Evolutionary conservation across 2,888 invertebrate species (phyloP), one percentile per base, ranked within the genome.

Genomic region (Dryobotodes eremita): DNA sequence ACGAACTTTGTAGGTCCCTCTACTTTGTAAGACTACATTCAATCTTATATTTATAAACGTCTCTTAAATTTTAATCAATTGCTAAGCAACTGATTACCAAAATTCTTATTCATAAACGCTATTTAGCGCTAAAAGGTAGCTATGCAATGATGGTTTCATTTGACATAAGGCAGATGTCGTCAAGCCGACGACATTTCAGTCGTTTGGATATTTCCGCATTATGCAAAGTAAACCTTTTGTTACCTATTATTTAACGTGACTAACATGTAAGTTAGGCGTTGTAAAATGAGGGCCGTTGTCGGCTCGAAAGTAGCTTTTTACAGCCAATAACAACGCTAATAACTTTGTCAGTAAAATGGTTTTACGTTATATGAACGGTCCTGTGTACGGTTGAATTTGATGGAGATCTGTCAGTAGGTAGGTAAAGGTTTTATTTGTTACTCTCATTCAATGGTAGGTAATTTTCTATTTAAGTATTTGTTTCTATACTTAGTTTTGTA

Each of bases 241-340:
- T 8, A 36, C 57, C 13, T n/a, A n/a, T 1, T 2, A 31, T 31
- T 26, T 53, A 20, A 10, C 26, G 31, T 42, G 57, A 2, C 57
- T 62, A 17, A 70, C 86, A 85, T 84, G 81, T 82, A 83, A 86
- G 83, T 83, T 77, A 82, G 81, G 77, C 73, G 83, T 79, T 91
- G 89, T 92, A 91, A 93, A 92, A 92, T 90, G 88, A 79, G 80
- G 83, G 88, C 85, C 86, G 88, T 90, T 90, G 89, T 89, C 90
- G 87, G 89, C 89, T 89, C 86, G 80, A 90, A 87, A 89, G 88
- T 88, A 91, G 86, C 88, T 89, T 94, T 93, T 94, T 93, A 94
- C 92, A 88, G 89, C 91, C 92, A 90, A 92, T 93, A 92, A 92
- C 91, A 84, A 84, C 82, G 91, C 90, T 92, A 93, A 93, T 93